Conservation (phyloP, 1,140 invertebrate species). For the Zaprionus inermis region DNA sequence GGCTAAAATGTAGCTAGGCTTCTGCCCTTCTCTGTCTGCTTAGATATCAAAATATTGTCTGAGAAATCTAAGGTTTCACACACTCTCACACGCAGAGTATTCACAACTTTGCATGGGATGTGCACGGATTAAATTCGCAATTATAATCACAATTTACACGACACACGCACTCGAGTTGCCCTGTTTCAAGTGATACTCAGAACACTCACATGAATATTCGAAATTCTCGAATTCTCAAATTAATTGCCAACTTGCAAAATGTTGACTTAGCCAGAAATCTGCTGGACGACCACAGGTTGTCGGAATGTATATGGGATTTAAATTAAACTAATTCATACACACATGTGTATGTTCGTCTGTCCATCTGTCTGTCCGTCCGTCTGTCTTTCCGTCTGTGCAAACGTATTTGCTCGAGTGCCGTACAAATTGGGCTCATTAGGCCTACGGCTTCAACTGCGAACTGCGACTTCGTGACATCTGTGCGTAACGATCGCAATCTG, state of each 20-base stretch:
- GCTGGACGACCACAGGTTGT: background rate
- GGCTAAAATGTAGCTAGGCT: too few species aligned
- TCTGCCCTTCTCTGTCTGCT: background rate
- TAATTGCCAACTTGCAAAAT: conserved; percentile 2
- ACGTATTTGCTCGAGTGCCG: conserved; percentile 4
- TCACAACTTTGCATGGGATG: background rate
- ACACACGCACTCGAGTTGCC: conserved; percentile 1
- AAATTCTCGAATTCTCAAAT: background rate
- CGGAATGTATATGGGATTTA: conserved; percentile 20
- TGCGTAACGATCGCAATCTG: conserved; percentile 15
- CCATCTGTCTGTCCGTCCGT: background rate
- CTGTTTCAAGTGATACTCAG: background rate
- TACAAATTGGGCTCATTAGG: conserved; percentile 34
- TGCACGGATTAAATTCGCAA: background rate
- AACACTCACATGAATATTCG: background rate
- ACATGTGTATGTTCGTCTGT: too few species aligned
- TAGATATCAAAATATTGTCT: background rate
- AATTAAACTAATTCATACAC: conserved; percentile 31
- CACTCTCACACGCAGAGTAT: background rate
- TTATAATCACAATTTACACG: conserved; percentile 5
- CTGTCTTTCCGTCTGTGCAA: background rate
- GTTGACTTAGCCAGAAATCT: conserved; percentile 2
- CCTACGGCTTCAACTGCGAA: background rate
- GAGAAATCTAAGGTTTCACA: background rate
- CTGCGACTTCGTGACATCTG: conserved; percentile 16